Evolutionary conservation across 2,113 vertebrate species (phyloP), one percentile per base, ranked within the genome.

Genomic region (Cyanoderma ruficeps): DNA sequence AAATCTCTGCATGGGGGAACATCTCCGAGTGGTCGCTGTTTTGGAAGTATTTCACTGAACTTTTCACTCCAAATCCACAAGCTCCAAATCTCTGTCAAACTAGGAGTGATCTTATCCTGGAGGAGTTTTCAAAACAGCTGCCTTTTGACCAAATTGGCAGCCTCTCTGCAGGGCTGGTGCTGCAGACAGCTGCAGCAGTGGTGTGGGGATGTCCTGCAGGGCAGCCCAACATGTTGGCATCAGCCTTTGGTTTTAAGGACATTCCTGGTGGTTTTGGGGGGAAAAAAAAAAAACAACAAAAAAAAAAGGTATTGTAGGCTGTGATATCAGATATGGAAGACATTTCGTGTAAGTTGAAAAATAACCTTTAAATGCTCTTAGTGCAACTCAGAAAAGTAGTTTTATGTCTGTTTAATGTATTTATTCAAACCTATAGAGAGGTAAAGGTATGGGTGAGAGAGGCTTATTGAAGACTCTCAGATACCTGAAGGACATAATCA

Each of bases 141-240:
- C 59, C n/a, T 87, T 91, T 64, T 55, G 61, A 6, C 35, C 39
- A 17, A n/a, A 3, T 4, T 47, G 69, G 33, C 84, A 78, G 39
- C 18, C 15, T 44, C 35, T 71, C 1, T n/a, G 82, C 23, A 10
- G 77, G 53, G 50, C n/a, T 47, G 49, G 15, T 35, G 7, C 39
- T 72, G 35, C 35, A 49, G 83, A 15, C 6, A 31, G 4, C 81
- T 56, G 0, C 67, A 77, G 87, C 49, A 35, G 33, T 6, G 35
- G 5, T 23, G 27, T 27, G 50, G 60, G 5, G 8, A 17, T 56
- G 7, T 28, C 53, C 8, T 57, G 44, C 19, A 31, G 41, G 39
- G n/a, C 50, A 72, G 11, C 59, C 44, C 12, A 4, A 16, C 0
- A 0, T 21, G 4, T 15, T 72, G 59, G 28, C 57, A 47, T 28